Evolutionary conservation across 2,113 vertebrate genomes (phyloP).

Genomic region (Amphiprion ocellaris): DNA sequence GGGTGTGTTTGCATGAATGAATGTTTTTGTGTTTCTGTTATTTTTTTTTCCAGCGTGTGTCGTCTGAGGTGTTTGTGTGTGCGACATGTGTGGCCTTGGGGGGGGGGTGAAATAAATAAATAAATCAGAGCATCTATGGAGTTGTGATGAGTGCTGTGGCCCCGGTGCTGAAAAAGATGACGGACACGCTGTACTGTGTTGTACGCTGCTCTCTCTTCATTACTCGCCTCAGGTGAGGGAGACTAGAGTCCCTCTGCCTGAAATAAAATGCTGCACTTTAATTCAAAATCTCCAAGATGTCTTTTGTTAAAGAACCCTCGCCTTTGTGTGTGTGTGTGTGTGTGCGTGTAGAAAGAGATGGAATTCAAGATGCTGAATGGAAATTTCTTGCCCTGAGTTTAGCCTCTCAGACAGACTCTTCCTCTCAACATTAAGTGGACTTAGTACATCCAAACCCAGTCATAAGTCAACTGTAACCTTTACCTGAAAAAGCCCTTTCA

Average conservation of each 20-base stretch:
- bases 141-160: conserved; percentile 41
- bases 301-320: conserved; percentile 24
- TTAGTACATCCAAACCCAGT: not conserved
- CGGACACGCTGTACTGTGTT: conserved; percentile 38
- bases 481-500: not conserved
- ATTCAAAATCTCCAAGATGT: conserved; percentile 39
- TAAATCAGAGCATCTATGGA: conserved; percentile 41
- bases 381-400: not conserved
- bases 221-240: conserved; percentile 38
- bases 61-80: conserved; percentile 17
- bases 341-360: conserved; percentile 2
- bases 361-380: not conserved
- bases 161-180: conserved; percentile 42
- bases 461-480: not conserved
- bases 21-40: not conserved
- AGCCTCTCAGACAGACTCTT: not conserved
- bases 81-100: conserved; percentile 50
- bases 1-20: not conserved
- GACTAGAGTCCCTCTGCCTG: conserved; percentile 12
- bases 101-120: not conserved
- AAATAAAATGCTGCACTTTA: conserved; percentile 49
- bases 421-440: conserved; percentile 2
- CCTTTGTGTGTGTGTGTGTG: conserved; percentile 12
- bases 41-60: not conserved
- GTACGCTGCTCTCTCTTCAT: conserved; percentile 19